Evolutionary conservation across 2,113 vertebrate species (phyloP), one percentile per base, ranked within the genome.

Genomic region (Corynorhinus townsendii): DNA sequence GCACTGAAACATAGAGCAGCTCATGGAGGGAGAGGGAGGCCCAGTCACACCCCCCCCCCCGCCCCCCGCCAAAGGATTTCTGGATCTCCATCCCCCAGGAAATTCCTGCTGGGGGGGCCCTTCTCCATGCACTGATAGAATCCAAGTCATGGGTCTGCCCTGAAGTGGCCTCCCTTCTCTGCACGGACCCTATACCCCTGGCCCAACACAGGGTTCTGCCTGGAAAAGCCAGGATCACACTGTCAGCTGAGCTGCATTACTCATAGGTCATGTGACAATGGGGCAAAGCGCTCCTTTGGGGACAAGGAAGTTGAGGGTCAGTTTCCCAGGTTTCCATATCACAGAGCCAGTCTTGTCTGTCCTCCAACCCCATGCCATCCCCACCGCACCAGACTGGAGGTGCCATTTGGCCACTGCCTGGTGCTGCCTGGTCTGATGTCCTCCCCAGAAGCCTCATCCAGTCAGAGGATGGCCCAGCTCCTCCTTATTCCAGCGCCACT

Each of bases 1-100:
- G 98, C 99, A 99, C 99, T 99, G 98, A 82, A 97, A 98, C 47
- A 75, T 81, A 90, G 56, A 54, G 83, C 68, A 38, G 16, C 45
- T 72, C 76, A 11, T 47, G 86, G 52, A 43, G 54, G 40, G 40
- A 7, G 20, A 38, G 5, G 3, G 43, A 45, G n/a, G 7, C 54
- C 28, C n/a, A 20, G 17, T 2, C 62, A 11, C 30, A 12, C 59
- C 15, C 2, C 56, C 22, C 52, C 19, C 20, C 26, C 5, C 2
- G 4, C 16, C 59, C 15, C 2, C 2, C 54, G 0, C 22, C 56
- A 59, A 35, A 79, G 80, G 45, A 16, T 19, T 73, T 91, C 75
- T 2, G 14, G 33, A 43, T 17, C 30, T 2, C 45, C 1, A 1
- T 33, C 69, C 28, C 30, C 3, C 0, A 15, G n/a, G 49, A 62